phyloP scores from a whole-genome alignment of 1,140 invertebrate species.

The Procambarus clarkii region DNA sequence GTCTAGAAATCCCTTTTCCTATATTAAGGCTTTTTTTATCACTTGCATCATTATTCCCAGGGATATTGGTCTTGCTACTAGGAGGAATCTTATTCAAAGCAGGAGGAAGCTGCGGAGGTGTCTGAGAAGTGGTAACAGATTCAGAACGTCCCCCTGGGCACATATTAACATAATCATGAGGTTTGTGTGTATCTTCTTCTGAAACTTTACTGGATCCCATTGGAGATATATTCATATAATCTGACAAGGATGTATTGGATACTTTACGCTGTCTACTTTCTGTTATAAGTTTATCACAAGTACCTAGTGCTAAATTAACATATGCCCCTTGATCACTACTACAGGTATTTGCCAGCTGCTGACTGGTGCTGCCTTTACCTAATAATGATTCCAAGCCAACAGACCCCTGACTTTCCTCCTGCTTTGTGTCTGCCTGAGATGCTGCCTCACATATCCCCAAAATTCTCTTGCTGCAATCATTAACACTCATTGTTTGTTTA shows the following conservation, averaged over 20 bases:
- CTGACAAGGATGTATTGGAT: slow-evolving; percentile 42
- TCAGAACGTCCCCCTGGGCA: slow-evolving; percentile 53
- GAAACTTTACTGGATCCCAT: slow-evolving; percentile 32
- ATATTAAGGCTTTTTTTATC: slow-evolving; percentile 13
- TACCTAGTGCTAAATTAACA: slow-evolving; percentile 47
- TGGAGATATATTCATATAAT: slow-evolving; percentile 59
- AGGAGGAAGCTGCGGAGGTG: slow-evolving; percentile 18
- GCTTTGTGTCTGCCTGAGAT: slow-evolving; percentile 30
- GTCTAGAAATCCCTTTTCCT: slow-evolving; percentile 24
- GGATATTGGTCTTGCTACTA: not conserved
- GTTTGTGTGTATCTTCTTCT: slow-evolving; percentile 34
- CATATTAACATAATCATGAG: slow-evolving; percentile 61
- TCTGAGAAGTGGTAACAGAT: slow-evolving; percentile 2
- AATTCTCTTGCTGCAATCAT: slow-evolving; percentile 33
- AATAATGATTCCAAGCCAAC: slow-evolving; percentile 20
- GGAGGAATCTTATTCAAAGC: slow-evolving; percentile 13
- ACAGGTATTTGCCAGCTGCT: slow-evolving; percentile 20
- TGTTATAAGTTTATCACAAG: slow-evolving; percentile 31
- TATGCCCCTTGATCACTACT: slow-evolving; percentile 52
- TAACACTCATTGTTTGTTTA: slow-evolving; percentile 21
- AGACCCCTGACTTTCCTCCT: slow-evolving; percentile 42
- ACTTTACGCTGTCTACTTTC: slow-evolving; percentile 55
- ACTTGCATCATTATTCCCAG: slow-evolving; percentile 7
- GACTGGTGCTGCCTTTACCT: not conserved
- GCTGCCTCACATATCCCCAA: slow-evolving; percentile 45